Evolutionary conservation across 2,888 invertebrate species (phyloP), one percentile per base, ranked within the genome.

Genomic region (Petrophora chlorosata): DNA sequence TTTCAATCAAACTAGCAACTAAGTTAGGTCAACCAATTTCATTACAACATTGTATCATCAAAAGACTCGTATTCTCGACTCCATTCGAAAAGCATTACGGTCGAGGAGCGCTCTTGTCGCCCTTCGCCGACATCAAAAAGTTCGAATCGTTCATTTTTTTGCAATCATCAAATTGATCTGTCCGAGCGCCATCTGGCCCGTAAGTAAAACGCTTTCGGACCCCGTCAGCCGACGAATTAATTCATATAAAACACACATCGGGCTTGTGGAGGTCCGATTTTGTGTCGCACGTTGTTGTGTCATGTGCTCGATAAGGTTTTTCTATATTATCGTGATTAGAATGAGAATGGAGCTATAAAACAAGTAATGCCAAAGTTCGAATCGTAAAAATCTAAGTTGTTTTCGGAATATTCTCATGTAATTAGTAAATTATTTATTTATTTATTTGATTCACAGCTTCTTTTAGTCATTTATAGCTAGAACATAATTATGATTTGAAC

Each of bases 141-240:
- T 82, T 76, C 70, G 23, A 50, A 71, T 69, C 67, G 73, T 67
- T 62, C 65, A 59, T 78, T 88, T 88, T 85, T 89, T 90, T 82
- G 84, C 87, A 90, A 90, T 90, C 88, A 89, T 85, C 85, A 89
- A 89, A 90, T 90, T 89, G 89, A 90, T 87, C 85, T 85, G 82
- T 85, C 85, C 88, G 82, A 72, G 73, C 78, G 84, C 83, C 89
- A 89, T 89, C 88, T 90, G 90, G 89, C 79, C 86, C 86, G 83
- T 85, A 76, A 88, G 84, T 82, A 83, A 87, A 86, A 72, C 81
- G 88, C 86, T 89, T 89, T 89, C 67, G 80, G 67, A 68, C 42
- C 67, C 85, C 70, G 75, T 82, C 82, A 85, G 76, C 84, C 86
- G 87, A 80, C 67, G 89, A 89, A 89, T 89, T 88, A 89, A 89